Evolutionary conservation across 2,113 vertebrate species (phyloP), one percentile per base, ranked within the genome.

Genomic region (Crotophaga sulcirostris): DNA sequence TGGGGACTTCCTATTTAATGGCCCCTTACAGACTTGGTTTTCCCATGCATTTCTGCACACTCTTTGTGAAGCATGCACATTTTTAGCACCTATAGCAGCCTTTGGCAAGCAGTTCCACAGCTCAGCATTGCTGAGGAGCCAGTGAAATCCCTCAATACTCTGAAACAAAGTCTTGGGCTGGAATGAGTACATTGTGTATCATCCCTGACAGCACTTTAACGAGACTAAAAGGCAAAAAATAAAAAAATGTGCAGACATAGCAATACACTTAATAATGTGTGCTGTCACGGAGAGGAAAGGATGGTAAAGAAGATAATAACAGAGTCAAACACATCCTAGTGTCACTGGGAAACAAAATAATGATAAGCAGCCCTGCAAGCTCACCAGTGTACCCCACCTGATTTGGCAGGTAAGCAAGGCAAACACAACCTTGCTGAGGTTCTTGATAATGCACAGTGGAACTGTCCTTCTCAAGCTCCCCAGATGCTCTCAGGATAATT

Each of bases 11-110:
- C 56, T 63, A 13, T 66, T 63, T 63, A 70, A 93, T 17, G 44
- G 45, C 36, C 77, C 84, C 73, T 63, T 68, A 20, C 8, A 51
- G 84, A 81, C 25, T 26, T 11, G 19, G 5, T 69, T 83, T 74
- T 49, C 59, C 87, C 84, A 16, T 38, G 9, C 23, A 4, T 91
- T 89, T 75, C 68, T 58, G 36, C 68, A 38, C 25, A 40, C 47
- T 3, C 81, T 78, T 74, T 45, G 67, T 40, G 84, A 75, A 40
- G 17, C n/a, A 6, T 0, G 28, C 3, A 25, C 87, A 54, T 69
- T 90, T 95, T 95, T 86, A 95, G 89, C 87, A 87, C 13, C 76
- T 69, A 5, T 63, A 58, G 1, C 80, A 92, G 68, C 76, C 77
- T 56, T 84, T 93, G 93, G 84, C 80, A 84, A 47, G 72, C 72